phyloP scores from a whole-genome alignment of 1,140 invertebrate genomes.

The Anagrus nilaparvatae region DNA sequence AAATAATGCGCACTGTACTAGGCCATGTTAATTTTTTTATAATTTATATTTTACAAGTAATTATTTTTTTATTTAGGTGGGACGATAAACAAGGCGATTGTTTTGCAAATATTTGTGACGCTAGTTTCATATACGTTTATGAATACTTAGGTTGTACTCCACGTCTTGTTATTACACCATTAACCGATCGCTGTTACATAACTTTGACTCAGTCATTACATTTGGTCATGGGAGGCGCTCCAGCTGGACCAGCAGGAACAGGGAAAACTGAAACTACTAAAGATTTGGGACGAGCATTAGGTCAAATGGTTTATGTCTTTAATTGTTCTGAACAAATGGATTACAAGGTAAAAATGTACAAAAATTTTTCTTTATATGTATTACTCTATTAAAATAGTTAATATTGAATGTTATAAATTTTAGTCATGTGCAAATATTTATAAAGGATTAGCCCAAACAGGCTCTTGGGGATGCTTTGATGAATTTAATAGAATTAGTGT shows the following conservation, averaged over 20 bases:
- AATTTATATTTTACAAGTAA: not conserved
- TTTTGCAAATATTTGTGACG: constrained; percentile 88
- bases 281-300: constrained; percentile 79
- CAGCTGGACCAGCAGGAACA: constrained; percentile 77
- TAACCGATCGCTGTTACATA: constrained; percentile 84
- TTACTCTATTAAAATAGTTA: not conserved
- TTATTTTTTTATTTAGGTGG: constrained; percentile 49
- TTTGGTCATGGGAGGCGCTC: constrained; percentile 84
- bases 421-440: constrained; percentile 82
- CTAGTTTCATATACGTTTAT: constrained; percentile 66
- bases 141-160: constrained; percentile 79
- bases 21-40: not conserved
- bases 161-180: constrained; percentile 71
- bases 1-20: too few relatives aligned
- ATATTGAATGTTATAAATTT: constrained; percentile 9
- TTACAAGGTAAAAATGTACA: constrained; percentile 52
- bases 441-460: constrained; percentile 82
- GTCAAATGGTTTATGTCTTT: constrained; percentile 92
- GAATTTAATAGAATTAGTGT: constrained; percentile 91
- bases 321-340: constrained; percentile 97
- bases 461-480: constrained; percentile 94
- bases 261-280: constrained; percentile 93
- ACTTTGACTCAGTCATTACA: constrained; percentile 82
- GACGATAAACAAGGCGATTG: constrained; percentile 73
- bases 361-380: not conserved